Percentiles rank a stretch among this genome's conserved stretches.
These are phyloP conservation scores for Rhopalosiphum maidis DNA, from an alignment of 1,140 invertebrate genomes.

Conservation along the genomic window DNA sequence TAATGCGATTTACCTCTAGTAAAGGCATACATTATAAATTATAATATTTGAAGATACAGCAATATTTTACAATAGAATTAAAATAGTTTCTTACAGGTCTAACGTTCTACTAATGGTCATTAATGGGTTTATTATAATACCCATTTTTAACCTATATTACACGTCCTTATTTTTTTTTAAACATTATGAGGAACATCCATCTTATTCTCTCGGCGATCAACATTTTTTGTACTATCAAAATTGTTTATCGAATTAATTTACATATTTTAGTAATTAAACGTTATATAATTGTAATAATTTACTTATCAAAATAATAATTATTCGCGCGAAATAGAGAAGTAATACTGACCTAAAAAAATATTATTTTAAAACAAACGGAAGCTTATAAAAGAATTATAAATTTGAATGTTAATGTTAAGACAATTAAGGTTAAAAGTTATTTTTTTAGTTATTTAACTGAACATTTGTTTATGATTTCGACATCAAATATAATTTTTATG, in stretches of 20 bases:
- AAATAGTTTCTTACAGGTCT: neutral
- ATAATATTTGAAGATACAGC: neutral
- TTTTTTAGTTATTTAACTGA: neutral
- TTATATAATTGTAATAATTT: neutral
- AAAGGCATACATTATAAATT: conserved; percentile 13
- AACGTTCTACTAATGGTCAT: neutral
- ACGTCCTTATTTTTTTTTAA: neutral
- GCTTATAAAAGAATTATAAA: neutral
- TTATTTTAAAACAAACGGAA: neutral
- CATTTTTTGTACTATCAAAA: neutral
- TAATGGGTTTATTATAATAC: neutral
- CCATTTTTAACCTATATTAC: neutral
- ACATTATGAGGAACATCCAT: neutral
- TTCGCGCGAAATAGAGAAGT: neutral
- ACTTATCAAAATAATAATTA: neutral
- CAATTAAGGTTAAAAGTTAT: neutral
- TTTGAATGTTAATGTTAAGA: neutral
- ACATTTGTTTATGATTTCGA: neutral
- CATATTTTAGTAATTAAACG: neutral
- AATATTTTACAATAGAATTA: neutral
- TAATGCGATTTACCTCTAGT: neutral
- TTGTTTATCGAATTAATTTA: neutral
- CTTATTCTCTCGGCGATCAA: neutral
- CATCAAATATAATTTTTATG: neutral
- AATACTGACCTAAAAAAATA: neutral